Evolutionary conservation across 2,113 vertebrate genomes (phyloP), one percentile per base, ranked within the genome.

Genomic region (Fregetta grallaria): DNA sequence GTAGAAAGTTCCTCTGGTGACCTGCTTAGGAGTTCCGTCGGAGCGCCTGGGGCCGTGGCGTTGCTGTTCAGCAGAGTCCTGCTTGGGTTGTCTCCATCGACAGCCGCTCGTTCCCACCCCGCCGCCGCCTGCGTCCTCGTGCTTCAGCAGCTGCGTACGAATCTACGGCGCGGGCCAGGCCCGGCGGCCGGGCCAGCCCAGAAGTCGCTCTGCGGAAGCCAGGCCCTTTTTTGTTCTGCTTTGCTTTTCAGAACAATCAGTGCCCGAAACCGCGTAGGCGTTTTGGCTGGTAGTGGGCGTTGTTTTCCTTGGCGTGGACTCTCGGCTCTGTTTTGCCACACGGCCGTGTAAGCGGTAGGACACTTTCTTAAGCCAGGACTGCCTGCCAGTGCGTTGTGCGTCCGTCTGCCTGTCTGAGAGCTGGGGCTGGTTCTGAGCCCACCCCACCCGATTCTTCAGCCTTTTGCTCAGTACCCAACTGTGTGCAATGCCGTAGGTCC

Each of bases 401-500:
- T 42, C 75, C 3, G 13, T 20, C 58, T 3, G 59, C 27, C 42
- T 22, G 44, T 36, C 49, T 15, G 44, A 44, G 38, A 52, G 67
- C 56, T 26, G 36, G 13, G 23, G 80, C 80, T 74, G 27, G 59
- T 32, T 38, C 40, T 36, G 56, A 1, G 32, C 58, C 4, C 47
- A 9, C 21, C 32, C 2, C 68, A 25, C 32, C 49, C 8, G 0
- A 8, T 55, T 25, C n/a, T 32, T 65, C 50, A n/a, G 14, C 40
- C 68, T 53, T 26, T 25, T 25, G 5, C 15, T 32, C 26, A 1
- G 4, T 8, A 6, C 47, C 38, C 10, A 2, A 6, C 40, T 8
- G 22, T 1, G 10, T 4, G 34, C 11, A 0, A 3, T 19, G 30
- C 68, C 20, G 0, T 10, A 4, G 45, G 8, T 20, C 67, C 2